Evolutionary conservation across 2,113 vertebrate species (phyloP).

Genomic region (Hippocampus mohnikei): DNA sequence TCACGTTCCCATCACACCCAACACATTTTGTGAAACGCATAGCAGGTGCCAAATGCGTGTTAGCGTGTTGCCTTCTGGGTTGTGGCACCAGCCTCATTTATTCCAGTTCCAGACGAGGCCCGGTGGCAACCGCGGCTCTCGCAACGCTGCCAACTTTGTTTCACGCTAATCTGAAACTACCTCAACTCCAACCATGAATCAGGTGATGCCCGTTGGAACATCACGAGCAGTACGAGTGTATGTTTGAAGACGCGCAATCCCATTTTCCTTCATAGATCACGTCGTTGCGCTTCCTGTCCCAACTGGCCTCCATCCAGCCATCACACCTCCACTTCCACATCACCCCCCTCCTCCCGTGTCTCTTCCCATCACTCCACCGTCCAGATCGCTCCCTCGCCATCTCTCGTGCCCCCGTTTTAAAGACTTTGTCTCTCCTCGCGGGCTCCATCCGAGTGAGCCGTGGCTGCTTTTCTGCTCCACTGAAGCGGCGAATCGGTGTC

Average conservation of each 20-base stretch:
- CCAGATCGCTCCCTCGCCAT: constrained; percentile 2
- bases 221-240: too few species aligned
- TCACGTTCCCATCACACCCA: background rate
- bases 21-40: constrained; percentile 5
- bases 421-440: background rate
- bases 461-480: constrained; percentile 2
- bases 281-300: background rate
- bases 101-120: background rate
- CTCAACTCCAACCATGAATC: too few species aligned
- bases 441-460: background rate
- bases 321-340: background rate
- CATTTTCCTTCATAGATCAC: background rate
- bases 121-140: background rate
- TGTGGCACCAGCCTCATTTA: background rate
- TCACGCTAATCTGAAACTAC: background rate
- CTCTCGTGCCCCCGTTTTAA: background rate
- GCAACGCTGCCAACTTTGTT: background rate
- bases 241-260: background rate
- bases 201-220: too few species aligned
- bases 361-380: background rate
- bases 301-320: background rate
- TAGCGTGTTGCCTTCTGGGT: background rate
- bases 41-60: constrained; percentile 5
- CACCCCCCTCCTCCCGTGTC: background rate
- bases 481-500: background rate